These are phyloP conservation scores for Heliconius hermathena DNA, from an alignment of 1,140 invertebrate genomes.

Conservation along the genomic window DNA sequence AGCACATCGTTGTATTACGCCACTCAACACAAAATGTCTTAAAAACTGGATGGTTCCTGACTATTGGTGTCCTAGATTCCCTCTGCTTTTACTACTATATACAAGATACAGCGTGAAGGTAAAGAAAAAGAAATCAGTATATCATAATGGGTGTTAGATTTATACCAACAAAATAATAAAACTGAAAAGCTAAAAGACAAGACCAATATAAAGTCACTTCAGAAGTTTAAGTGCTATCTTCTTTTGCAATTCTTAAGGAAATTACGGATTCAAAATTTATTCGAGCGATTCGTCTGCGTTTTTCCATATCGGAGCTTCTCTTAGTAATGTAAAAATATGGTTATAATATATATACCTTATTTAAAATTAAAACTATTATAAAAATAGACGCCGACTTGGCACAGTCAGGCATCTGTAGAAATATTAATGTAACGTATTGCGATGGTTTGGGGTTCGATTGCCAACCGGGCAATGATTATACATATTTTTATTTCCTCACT, in stretches of 20 bases:
- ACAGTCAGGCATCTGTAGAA: no score
- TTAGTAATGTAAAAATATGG: constrained; percentile 3
- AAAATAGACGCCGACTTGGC: no score
- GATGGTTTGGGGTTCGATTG: not conserved
- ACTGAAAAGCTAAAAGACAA: not conserved
- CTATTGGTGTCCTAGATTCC: not conserved
- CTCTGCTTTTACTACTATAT: not conserved
- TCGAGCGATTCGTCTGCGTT: constrained; percentile 33
- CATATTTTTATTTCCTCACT: not conserved
- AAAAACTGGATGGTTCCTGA: not conserved
- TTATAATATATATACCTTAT: not conserved
- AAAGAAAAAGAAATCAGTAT: not conserved
- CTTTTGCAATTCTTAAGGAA: constrained; percentile 30
- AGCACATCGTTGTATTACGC: not conserved
- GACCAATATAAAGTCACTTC: constrained; percentile 13
- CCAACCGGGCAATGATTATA: not conserved
- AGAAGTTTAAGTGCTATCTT: constrained; percentile 18
- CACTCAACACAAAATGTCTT: not conserved
- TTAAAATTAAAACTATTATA: not conserved
- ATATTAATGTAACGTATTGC: no score
- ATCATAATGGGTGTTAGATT: not conserved
- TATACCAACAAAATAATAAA: not conserved
- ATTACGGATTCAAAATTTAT: constrained; percentile 38
- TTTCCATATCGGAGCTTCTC: constrained; percentile 28
- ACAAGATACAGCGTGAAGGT: no score